Conservation (phyloP, 2,113 vertebrate genomes). For the Prietella phreatophila region DNA sequence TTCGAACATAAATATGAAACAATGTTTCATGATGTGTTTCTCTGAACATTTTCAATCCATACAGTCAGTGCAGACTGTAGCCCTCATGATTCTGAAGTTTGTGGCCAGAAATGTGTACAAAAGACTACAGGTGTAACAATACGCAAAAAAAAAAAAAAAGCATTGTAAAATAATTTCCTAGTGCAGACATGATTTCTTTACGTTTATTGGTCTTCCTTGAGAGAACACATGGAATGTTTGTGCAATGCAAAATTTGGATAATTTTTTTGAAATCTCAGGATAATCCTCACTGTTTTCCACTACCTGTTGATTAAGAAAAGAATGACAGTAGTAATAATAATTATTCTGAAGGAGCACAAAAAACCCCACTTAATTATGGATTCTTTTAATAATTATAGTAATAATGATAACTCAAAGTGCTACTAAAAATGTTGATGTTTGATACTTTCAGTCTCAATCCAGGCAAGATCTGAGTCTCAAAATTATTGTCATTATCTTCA, state of each 20-base stretch:
- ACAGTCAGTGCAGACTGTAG: not conserved
- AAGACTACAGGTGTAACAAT: not conserved
- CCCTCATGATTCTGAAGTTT: not conserved
- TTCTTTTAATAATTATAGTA: conserved; percentile 14
- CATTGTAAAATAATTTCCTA: not conserved
- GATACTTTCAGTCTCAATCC: conserved; percentile 4
- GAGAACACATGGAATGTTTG: not conserved
- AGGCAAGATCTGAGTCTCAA: conserved; percentile 30
- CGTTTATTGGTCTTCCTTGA: not conserved
- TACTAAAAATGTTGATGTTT: conserved; percentile 3
- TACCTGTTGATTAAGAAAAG: conserved; percentile 36
- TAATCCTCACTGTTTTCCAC: conserved; percentile 71
- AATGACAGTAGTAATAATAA: not conserved
- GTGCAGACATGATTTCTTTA: not conserved
- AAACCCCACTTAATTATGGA: conserved; percentile 16
- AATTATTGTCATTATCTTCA: conserved; percentile 41
- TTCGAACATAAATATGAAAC: not conserved
- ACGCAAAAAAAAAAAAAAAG: too few species aligned
- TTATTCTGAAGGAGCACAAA: conserved; percentile 6
- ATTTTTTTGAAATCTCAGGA: not conserved
- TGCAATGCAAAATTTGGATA: not conserved
- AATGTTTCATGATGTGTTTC: not conserved
- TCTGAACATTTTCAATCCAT: not conserved
- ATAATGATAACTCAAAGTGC: conserved; percentile 14
- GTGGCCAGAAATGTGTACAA: not conserved